phyloP scores from a whole-genome alignment of 2,888 invertebrate species.

The Acheta domesticus region DNA sequence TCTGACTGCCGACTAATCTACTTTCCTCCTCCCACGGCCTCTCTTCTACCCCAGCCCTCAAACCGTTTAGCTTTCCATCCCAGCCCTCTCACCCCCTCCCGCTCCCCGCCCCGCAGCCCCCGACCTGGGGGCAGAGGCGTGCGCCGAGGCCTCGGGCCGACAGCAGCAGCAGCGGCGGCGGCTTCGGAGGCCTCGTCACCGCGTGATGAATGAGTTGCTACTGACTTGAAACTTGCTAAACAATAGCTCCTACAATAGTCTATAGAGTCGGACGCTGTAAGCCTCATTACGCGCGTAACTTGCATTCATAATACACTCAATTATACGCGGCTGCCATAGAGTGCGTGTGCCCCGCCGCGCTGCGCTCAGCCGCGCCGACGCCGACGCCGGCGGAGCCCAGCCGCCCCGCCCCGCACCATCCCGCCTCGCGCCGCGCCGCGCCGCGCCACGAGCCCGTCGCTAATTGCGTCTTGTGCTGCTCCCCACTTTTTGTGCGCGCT shows the following conservation, averaged over 20 bases:
- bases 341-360: not conserved
- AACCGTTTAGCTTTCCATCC: no score
- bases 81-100: not conserved
- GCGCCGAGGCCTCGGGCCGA: not conserved
- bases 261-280: slow-evolving; percentile 9
- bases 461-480: slow-evolving; percentile 1
- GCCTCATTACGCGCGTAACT: slow-evolving; percentile 1
- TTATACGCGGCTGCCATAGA: slow-evolving; percentile 18
- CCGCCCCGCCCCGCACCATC: not conserved
- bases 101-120: not conserved
- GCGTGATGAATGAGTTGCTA: slow-evolving; percentile 2
- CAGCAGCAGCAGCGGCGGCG: not conserved
- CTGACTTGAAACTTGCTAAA: slow-evolving; percentile 18
- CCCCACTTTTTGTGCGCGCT: not conserved
- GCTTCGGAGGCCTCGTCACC: not conserved
- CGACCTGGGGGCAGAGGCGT: not conserved
- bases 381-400: not conserved
- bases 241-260: slow-evolving; percentile 18
- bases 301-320: slow-evolving; percentile 18
- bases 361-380: not conserved
- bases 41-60: no score
- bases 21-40: no score
- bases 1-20: no score
- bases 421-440: not conserved
- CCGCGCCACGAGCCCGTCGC: not conserved